Percentiles rank a stretch among this genome's conserved stretches.
phyloP scores from a whole-genome alignment of 2,888 invertebrate species.

The Margaritifera margaritifera region DNA sequence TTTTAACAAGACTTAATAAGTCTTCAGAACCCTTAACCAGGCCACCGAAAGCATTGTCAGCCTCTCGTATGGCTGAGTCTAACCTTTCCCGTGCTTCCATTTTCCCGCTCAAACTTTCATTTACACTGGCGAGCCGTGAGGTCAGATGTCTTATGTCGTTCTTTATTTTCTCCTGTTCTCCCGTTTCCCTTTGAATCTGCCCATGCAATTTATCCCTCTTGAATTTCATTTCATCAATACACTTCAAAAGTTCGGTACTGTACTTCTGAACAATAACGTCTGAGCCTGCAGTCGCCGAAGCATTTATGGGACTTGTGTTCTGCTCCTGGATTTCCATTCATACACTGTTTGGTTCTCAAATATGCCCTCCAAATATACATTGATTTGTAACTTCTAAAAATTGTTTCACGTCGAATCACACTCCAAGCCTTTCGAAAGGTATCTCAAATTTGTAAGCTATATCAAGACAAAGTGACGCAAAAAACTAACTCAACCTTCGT shows the following conservation, averaged over 20 bases:
- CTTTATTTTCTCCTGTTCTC: constrained; percentile 31
- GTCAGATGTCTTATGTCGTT: constrained; percentile 28
- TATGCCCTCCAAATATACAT: too few relatives aligned
- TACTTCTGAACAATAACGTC: constrained; percentile 29
- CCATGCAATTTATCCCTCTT: constrained; percentile 27
- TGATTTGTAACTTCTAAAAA: too few relatives aligned
- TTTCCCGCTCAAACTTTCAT: constrained; percentile 32
- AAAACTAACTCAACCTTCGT: too few relatives aligned
- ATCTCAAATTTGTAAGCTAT: too few relatives aligned
- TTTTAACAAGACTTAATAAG: constrained; percentile 30
- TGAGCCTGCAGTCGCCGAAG: too few relatives aligned
- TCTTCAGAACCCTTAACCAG: constrained; percentile 30
- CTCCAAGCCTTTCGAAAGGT: too few relatives aligned
- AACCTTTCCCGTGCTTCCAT: constrained; percentile 26
- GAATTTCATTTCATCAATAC: constrained; percentile 35
- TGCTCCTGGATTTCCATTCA: too few relatives aligned
- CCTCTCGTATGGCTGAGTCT: constrained; percentile 27
- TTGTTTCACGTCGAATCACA: too few relatives aligned
- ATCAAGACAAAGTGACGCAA: too few relatives aligned
- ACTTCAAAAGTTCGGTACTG: constrained; percentile 28
- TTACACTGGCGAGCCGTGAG: constrained; percentile 24
- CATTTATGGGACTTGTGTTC: too few relatives aligned
- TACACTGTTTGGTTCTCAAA: too few relatives aligned
- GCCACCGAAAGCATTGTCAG: constrained; percentile 24
- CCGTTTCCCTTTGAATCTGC: constrained; percentile 28